phyloP scores from a whole-genome alignment of 2,888 invertebrate species.

The Eudemis profundana region DNA sequence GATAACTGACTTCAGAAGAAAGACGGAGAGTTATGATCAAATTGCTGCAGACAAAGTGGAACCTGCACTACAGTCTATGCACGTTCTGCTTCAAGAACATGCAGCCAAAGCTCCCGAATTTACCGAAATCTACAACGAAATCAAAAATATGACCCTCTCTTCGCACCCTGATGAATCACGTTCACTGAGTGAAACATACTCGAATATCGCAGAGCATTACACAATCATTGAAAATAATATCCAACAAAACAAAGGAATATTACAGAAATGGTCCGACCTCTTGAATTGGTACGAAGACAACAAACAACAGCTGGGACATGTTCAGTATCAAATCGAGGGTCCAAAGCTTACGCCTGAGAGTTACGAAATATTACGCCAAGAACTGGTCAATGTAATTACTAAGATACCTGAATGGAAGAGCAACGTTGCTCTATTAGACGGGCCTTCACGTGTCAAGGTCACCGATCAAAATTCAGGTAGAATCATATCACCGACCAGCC shows the following conservation, averaged over 20 bases:
- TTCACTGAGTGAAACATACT: slow-evolving; percentile 90
- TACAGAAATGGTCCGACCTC: slow-evolving; percentile 94
- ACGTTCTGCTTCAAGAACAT: slow-evolving; percentile 93
- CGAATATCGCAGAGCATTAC: slow-evolving; percentile 90
- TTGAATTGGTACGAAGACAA: slow-evolving; percentile 93
- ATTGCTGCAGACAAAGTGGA: slow-evolving; percentile 93
- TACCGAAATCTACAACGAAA: slow-evolving; percentile 91
- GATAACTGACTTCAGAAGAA: slow-evolving; percentile 90
- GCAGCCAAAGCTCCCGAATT: slow-evolving; percentile 92
- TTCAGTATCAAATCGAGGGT: slow-evolving; percentile 92
- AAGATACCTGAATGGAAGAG: slow-evolving; percentile 90
- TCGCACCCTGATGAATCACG: slow-evolving; percentile 91
- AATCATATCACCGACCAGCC: slow-evolving; percentile 89
- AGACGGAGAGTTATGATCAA: slow-evolving; percentile 91
- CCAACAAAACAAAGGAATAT: slow-evolving; percentile 88
- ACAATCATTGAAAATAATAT: slow-evolving; percentile 91
- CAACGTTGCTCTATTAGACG: slow-evolving; percentile 88
- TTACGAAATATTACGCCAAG: slow-evolving; percentile 88
- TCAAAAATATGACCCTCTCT: slow-evolving; percentile 89
- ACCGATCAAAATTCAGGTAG: slow-evolving; percentile 89
- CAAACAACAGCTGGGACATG: slow-evolving; percentile 91
- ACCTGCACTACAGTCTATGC: slow-evolving; percentile 90
- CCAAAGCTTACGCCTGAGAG: slow-evolving; percentile 89
- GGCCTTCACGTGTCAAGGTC: slow-evolving; percentile 88
- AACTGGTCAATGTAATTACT: slow-evolving; percentile 88